These are phyloP conservation scores for Muraenolepis orangiensis DNA, from an alignment of 2,797 vertebrate species.

Conservation along the genomic window DNA sequence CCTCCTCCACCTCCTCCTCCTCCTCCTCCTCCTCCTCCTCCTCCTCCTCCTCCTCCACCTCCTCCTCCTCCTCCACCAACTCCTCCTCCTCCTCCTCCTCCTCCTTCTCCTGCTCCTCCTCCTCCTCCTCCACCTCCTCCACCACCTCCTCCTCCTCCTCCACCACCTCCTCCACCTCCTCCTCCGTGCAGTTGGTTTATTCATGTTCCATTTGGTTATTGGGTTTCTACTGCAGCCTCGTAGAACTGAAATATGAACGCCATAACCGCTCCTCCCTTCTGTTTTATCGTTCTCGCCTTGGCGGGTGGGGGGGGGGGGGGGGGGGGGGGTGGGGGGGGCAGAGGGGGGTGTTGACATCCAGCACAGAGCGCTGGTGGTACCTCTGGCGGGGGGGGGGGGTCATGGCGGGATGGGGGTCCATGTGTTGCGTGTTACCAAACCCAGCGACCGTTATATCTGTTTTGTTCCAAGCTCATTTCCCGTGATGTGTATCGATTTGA, in stretches of 20 bases:
- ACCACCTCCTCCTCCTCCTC: too few relatives aligned
- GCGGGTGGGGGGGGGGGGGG: too few relatives aligned
- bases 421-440: slow-evolving; percentile 42
- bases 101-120: too few relatives aligned
- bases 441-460: slow-evolving; percentile 19
- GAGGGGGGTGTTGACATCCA: slow-evolving; percentile 15
- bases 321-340: too few relatives aligned
- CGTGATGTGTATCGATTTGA: slow-evolving; percentile 43
- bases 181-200: slow-evolving; percentile 18
- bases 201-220: slow-evolving; percentile 31
- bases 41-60: too few relatives aligned
- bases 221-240: slow-evolving; percentile 28
- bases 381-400: slow-evolving; percentile 26
- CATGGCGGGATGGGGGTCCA: slow-evolving; percentile 30
- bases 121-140: too few relatives aligned
- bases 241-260: slow-evolving; percentile 45
- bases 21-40: too few relatives aligned
- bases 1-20: too few relatives aligned
- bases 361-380: slow-evolving; percentile 33
- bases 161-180: too few relatives aligned
- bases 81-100: too few relatives aligned
- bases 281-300: too few relatives aligned
- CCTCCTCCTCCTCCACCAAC: too few relatives aligned
- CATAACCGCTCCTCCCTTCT: slow-evolving; percentile 56
- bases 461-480: slow-evolving; percentile 24